Conservation (phyloP, 2,888 invertebrate genomes). For the Blastobasis lacticolella region DNA sequence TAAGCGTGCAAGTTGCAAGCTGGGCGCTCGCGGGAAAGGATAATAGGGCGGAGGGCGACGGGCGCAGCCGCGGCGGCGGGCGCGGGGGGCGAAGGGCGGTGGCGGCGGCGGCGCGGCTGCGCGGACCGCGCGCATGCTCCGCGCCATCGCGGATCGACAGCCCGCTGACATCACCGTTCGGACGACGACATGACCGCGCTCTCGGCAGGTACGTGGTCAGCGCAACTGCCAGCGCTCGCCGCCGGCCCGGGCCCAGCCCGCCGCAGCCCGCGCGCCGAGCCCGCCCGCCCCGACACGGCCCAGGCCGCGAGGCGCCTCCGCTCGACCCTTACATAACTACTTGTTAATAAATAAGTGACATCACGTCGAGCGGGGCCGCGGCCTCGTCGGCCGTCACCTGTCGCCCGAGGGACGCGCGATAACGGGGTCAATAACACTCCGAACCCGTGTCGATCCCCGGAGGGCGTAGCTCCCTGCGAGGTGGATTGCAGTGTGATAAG, state of each 20-base stretch:
- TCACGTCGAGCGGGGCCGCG: background rate
- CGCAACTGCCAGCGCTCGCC: constrained; percentile 1
- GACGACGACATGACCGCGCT: background rate
- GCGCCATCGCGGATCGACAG: constrained; percentile 6
- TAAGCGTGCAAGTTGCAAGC: too few relatives aligned
- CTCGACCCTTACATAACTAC: background rate
- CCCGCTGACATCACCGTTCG: background rate
- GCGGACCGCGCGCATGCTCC: constrained; percentile 19
- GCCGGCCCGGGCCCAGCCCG: constrained; percentile 2
- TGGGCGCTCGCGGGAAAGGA: too few relatives aligned
- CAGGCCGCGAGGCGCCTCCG: constrained; percentile 6
- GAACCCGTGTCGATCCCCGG: too few relatives aligned
- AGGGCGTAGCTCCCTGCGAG: too few relatives aligned
- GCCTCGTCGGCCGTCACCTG: too few relatives aligned
- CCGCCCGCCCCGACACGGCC: constrained; percentile 8
- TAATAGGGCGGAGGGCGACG: background rate
- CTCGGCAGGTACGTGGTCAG: constrained; percentile 4
- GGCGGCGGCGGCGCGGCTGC: constrained; percentile 4
- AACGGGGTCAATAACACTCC: too few relatives aligned
- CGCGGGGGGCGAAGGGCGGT: constrained; percentile 2
- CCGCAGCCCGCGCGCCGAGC: constrained; percentile 3
- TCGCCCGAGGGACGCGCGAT: too few relatives aligned
- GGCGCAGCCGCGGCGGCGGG: background rate
- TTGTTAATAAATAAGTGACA: background rate
- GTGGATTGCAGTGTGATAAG: too few relatives aligned